A percentile compares a stretch with the other conserved stretches of the same genome.
phyloP scores from a whole-genome alignment of 1,140 invertebrate species.

The Chionoecetes opilio region DNA sequence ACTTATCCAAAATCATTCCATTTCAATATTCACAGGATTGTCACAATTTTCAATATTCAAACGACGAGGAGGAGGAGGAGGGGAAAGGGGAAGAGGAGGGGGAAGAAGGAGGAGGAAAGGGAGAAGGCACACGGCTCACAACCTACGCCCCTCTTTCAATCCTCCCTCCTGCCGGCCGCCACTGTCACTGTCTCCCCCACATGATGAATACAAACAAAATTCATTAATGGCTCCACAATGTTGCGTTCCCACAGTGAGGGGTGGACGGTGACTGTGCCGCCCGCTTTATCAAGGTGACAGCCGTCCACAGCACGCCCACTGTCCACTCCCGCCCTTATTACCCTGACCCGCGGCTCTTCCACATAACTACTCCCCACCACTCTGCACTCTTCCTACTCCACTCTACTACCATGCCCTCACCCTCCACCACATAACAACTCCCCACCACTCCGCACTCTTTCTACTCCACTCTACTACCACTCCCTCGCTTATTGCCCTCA shows the following conservation, averaged over 20 bases:
- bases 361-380: not conserved
- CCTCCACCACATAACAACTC: not conserved
- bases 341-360: no score
- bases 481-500: not conserved
- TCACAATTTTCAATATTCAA: no score
- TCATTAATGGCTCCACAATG: conserved; percentile 63
- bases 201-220: conserved; percentile 69
- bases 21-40: no score
- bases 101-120: no score
- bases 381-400: not conserved
- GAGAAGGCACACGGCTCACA: not conserved
- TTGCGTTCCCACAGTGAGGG: not conserved
- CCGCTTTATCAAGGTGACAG: conserved; percentile 33
- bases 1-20: no score
- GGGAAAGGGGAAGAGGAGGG: not conserved
- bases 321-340: not conserved
- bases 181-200: not conserved
- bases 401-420: not conserved
- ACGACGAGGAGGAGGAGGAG: no score
- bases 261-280: not conserved
- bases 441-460: not conserved
- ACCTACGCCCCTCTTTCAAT: not conserved
- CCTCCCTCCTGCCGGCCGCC: not conserved
- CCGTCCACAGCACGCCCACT: not conserved
- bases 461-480: not conserved